phyloP scores from a whole-genome alignment of 2,113 vertebrate species.

The Smithornis capensis region DNA sequence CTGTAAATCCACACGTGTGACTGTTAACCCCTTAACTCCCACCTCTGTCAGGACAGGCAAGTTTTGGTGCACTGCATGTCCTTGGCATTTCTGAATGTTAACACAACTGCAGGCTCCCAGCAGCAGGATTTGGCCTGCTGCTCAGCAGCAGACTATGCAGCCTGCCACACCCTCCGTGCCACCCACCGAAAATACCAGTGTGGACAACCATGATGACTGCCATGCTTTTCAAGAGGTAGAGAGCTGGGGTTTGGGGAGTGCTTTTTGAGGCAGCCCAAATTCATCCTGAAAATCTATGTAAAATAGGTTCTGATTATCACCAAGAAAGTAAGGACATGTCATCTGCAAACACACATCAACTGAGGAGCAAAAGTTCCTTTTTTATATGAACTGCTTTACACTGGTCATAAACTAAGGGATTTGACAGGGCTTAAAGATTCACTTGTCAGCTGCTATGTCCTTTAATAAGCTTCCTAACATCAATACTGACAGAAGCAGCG shows the following conservation, averaged over 20 bases:
- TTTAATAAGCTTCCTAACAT: slow-evolving; percentile 50
- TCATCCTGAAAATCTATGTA: neutral
- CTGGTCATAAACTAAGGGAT: neutral
- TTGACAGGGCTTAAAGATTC: slow-evolving; percentile 30
- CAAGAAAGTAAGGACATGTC: neutral
- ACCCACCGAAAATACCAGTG: neutral
- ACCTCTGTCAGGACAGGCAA: neutral
- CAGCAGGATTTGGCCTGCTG: neutral
- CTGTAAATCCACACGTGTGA: neutral
- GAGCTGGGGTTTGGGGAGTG: neutral
- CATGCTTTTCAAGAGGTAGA: neutral
- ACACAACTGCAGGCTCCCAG: neutral
- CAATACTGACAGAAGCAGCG: neutral
- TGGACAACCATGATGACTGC: neutral
- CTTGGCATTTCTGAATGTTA: neutral
- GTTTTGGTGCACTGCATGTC: neutral
- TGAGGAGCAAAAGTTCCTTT: neutral
- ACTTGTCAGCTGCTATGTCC: slow-evolving; percentile 18
- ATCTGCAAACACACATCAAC: neutral
- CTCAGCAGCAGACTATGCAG: neutral
- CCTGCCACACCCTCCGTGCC: neutral
- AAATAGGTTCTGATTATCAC: neutral
- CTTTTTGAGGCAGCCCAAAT: neutral
- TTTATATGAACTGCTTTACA: neutral
- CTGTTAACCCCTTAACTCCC: neutral